phyloP scores from a whole-genome alignment of 1,140 invertebrate genomes.

The Chrysomallon squamiferum region DNA sequence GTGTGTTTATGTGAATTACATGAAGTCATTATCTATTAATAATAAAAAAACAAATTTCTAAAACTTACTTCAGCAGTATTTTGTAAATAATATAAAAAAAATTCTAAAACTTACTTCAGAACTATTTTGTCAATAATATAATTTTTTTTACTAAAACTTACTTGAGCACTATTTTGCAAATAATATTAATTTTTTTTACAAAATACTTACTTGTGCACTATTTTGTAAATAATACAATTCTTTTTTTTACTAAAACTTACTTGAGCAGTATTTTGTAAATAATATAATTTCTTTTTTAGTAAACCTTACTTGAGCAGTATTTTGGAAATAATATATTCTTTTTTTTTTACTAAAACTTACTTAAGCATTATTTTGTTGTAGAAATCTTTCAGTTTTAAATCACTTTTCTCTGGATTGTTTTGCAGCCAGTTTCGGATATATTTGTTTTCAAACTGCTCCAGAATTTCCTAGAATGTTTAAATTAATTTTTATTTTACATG shows the following conservation, averaged over 20 bases:
- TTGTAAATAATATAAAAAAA: too few species aligned
- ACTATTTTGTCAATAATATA: background rate
- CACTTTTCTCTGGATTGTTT: slow-evolving; percentile 43
- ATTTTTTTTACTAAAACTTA: slow-evolving; percentile 23
- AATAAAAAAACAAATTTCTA: too few species aligned
- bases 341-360: slow-evolving; percentile 30
- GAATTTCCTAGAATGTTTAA: slow-evolving; percentile 55
- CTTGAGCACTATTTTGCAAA: too few species aligned
- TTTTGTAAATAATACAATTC: background rate
- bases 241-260: slow-evolving; percentile 30
- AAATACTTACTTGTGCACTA: background rate
- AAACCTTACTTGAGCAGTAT: background rate
- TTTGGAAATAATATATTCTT: background rate
- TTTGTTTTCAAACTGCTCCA: slow-evolving; percentile 64
- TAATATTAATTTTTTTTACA: too few species aligned
- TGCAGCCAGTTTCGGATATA: slow-evolving; percentile 65
- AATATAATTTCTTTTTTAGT: too few species aligned
- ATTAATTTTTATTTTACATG: background rate
- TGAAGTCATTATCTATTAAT: too few species aligned
- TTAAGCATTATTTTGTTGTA: slow-evolving; percentile 53
- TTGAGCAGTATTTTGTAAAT: too few species aligned
- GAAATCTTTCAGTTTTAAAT: slow-evolving; percentile 44
- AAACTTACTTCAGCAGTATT: slow-evolving; percentile 50
- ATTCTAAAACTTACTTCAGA: background rate
- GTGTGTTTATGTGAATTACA: too few species aligned